Percentiles rank a stretch among this genome's conserved stretches.
Evolutionary conservation across 2,113 vertebrate species (phyloP).

Genomic region (Lamprotornis superbus): DNA sequence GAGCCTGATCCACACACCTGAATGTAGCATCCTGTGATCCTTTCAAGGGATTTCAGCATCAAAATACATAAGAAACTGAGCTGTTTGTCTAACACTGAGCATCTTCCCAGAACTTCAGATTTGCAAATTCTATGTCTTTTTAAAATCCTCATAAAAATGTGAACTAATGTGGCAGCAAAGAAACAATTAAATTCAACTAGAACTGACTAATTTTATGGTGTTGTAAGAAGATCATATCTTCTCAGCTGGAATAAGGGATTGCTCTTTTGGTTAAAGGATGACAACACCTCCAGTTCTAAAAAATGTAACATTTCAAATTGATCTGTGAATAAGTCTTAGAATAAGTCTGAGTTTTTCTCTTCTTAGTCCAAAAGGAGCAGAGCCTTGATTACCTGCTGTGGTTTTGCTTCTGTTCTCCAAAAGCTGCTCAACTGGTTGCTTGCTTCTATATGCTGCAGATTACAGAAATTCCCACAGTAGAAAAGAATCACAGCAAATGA

Average conservation of each 20-base stretch:
- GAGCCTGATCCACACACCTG: not conserved
- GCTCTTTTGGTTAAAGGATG: not conserved
- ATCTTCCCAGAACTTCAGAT: not conserved
- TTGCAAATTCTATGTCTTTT: not conserved
- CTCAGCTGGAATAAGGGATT: not conserved
- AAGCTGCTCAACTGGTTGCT: not conserved
- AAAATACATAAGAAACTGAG: not conserved
- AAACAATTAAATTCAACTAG: not conserved
- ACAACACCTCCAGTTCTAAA: not conserved
- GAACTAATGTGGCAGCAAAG: not conserved
- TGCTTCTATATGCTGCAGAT: not conserved
- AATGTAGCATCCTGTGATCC: not conserved
- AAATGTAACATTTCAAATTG: not conserved
- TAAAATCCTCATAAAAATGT: not conserved
- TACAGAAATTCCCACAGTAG: not conserved
- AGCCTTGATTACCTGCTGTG: not conserved
- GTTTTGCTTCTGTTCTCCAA: not conserved
- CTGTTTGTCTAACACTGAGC: not conserved
- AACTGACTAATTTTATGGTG: not conserved
- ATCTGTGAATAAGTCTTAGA: not conserved
- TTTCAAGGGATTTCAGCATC: not conserved
- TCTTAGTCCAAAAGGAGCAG: not conserved
- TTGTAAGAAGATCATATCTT: not conserved
- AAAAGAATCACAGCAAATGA: not conserved
- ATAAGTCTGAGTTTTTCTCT: not conserved